These are phyloP conservation scores for Halcyon malimbica DNA, from an alignment of 2,113 vertebrate species.

Conservation along the genomic window DNA sequence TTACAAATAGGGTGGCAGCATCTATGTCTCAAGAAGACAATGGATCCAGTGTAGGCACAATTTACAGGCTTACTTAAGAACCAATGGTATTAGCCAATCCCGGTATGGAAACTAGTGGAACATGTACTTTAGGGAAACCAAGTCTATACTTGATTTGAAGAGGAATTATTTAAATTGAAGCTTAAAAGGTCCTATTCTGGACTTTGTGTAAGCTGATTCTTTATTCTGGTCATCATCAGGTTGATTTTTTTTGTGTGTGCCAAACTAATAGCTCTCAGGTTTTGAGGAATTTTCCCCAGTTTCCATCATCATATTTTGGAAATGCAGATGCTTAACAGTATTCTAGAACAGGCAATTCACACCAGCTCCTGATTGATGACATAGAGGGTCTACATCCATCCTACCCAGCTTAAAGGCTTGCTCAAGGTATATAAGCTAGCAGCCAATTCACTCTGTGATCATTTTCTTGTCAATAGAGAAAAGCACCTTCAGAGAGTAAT, in stretches of 20 bases:
- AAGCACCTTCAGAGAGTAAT: neutral
- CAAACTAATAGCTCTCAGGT: neutral
- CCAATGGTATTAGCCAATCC: neutral
- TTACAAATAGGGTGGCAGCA: neutral
- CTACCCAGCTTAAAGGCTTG: neutral
- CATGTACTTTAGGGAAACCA: neutral
- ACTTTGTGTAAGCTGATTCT: neutral
- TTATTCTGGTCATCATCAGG: neutral
- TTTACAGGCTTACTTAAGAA: neutral
- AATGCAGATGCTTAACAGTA: neutral
- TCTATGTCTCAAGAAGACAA: neutral
- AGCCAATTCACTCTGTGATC: neutral
- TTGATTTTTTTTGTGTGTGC: neutral
- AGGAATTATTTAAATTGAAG: neutral
- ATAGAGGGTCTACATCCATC: neutral
- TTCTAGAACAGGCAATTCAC: neutral
- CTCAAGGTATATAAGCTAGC: too few relatives aligned
- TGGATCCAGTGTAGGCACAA: neutral
- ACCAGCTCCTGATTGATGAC: neutral
- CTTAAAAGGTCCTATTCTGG: neutral
- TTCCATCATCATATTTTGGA: neutral
- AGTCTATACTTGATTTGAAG: neutral
- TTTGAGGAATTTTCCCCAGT: neutral
- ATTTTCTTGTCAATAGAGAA: neutral
- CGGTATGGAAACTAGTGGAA: neutral